phyloP scores from a whole-genome alignment of 2,113 vertebrate genomes.

The Petrocephalus zakoni region DNA sequence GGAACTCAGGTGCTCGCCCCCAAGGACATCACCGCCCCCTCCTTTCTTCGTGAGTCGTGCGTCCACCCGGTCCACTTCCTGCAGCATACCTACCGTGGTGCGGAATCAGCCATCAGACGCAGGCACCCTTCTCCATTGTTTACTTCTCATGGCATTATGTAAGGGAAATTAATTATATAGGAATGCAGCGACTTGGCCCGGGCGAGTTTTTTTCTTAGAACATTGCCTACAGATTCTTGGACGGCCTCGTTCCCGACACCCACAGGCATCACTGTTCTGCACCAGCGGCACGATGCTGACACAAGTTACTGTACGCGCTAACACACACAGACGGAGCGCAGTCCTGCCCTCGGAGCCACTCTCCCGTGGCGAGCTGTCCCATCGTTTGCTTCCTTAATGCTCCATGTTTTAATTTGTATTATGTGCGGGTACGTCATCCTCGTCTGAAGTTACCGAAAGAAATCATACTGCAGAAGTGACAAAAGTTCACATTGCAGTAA shows the following conservation, averaged over 20 bases:
- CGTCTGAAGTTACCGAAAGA: neutral
- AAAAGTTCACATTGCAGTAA: neutral
- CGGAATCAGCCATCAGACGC: neutral
- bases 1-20: neutral
- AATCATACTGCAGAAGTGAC: neutral
- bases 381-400: neutral
- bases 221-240: conserved; percentile 39
- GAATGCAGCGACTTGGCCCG: conserved; percentile 22
- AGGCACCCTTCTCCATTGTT: neutral
- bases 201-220: conserved; percentile 7
- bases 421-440: neutral
- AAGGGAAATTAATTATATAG: conserved; percentile 28
- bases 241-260: conserved; percentile 34
- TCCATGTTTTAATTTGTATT: neutral
- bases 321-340: conserved; percentile 22
- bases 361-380: neutral
- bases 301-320: conserved; percentile 28
- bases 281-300: conserved; percentile 22
- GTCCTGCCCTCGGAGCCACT: neutral
- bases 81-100: neutral
- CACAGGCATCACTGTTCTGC: conserved; percentile 25
- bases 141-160: conserved; percentile 23
- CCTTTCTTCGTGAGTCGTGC: neutral
- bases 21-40: neutral
- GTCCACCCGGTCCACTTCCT: neutral